Evolutionary conservation across 2,113 vertebrate genomes (phyloP), one percentile per base, ranked within the genome.

Genomic region (Barbus barbus): DNA sequence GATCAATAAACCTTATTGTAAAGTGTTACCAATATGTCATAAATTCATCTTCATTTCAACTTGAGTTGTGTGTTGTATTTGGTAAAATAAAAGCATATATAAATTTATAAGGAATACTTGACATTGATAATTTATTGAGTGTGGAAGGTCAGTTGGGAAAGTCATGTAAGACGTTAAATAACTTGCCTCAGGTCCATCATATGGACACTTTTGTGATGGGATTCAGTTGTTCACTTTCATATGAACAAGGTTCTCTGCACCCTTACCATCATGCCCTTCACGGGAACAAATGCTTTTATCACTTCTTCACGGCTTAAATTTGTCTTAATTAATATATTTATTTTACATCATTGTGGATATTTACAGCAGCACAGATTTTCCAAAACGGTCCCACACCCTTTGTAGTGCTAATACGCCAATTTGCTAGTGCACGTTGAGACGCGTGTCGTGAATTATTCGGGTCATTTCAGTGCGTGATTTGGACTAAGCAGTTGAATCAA

Each of bases 401-500:
- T 83, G 89, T 83, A 36, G 81, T 73, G 77, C 33, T 73, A 77
- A 63, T 53, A 82, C 5, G 72, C 79, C 86, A 83, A 53, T 83
- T 71, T 60, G 85, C 67, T 44, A 78, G 46, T 86, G 63, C 46
- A 7, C 33, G 18, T 14, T 18, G 26, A 61, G 63, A 78, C 41
- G 33, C 26, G 78, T 76, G 41, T 60, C 2, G 75, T 89, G 82
- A 86, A 88, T 84, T 74, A 82, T 89, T 77, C 65, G 60, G 90
- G 90, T 90, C 86, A 87, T 90, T 87, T 88, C 71, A 65, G 85
- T 86, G 83, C 85, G 86, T 89, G 90, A 89, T 90, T 91, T 87
- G 91, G 92, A 92, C 92, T 92, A 90, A 86, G 90, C 88, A 86
- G 82, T 51, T 72, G 81, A 82, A 63, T 82, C 65, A 83, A 83